Percentiles rank a stretch among this genome's conserved stretches.
Conservation (phyloP, 1,140 invertebrate species). For the Procambarus virginalis region DNA sequence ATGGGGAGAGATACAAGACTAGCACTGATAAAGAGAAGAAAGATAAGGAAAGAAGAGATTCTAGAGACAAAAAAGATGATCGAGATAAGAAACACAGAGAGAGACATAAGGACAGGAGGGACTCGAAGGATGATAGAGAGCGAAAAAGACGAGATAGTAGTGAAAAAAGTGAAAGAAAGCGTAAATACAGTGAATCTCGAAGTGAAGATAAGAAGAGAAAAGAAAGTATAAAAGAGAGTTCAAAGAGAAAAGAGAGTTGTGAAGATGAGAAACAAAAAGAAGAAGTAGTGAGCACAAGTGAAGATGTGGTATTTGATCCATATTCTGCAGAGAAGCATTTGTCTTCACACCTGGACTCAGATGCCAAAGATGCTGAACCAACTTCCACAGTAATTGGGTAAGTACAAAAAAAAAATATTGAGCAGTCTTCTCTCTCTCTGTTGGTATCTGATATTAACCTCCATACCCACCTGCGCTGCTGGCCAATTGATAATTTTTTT, state of each 20-base stretch:
- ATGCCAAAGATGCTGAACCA: conserved; percentile 65
- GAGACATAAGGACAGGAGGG: conserved; percentile 40
- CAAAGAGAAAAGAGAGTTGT: conserved; percentile 25
- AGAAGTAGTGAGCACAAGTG: conserved; percentile 61
- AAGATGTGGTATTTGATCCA: conserved; percentile 61
- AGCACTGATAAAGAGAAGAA: conserved; percentile 41
- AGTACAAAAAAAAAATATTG: conserved; percentile 6
- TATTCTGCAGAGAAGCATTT: conserved; percentile 13
- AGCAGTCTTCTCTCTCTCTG: too few species aligned
- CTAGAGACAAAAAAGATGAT: not conserved
- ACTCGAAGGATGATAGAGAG: conserved; percentile 69
- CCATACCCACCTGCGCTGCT: not conserved
- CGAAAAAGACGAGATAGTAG: conserved; percentile 72
- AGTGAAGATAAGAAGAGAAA: conserved; percentile 59
- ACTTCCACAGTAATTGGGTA: conserved; percentile 65
- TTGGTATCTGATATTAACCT: too few species aligned
- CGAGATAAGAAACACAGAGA: conserved; percentile 9
- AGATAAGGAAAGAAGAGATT: conserved; percentile 21
- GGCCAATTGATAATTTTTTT: too few species aligned
- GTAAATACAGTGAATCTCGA: conserved; percentile 64
- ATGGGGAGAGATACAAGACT: conserved; percentile 10
- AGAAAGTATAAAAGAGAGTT: conserved; percentile 63
- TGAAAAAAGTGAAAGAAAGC: conserved; percentile 71
- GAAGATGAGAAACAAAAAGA: conserved; percentile 53
- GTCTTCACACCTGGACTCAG: conserved; percentile 41